These are phyloP conservation scores for Campylomormyrus tamandua DNA, from an alignment of 2,113 vertebrate species.

Conservation along the genomic window DNA sequence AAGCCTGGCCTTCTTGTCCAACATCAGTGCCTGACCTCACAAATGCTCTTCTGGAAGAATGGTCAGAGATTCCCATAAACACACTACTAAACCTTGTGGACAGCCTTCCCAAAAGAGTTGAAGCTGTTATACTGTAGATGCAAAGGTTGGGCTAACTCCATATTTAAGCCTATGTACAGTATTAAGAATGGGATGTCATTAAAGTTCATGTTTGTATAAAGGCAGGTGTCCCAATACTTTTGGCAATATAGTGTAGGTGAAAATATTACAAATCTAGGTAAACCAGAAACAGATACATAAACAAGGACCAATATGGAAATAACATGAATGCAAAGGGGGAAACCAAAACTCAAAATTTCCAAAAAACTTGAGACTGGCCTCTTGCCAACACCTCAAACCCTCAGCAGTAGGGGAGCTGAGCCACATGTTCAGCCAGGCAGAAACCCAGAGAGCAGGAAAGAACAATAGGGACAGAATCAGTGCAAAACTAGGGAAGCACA, in stretches of 20 bases:
- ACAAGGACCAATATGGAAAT: neutral
- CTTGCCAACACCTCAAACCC: neutral
- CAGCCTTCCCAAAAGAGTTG: no score
- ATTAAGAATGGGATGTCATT: no score
- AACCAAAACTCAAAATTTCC: neutral
- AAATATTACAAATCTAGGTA: neutral
- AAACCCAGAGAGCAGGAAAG: neutral
- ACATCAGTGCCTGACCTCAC: no score
- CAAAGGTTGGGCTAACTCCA: no score
- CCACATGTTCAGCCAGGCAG: neutral
- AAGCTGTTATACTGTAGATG: no score
- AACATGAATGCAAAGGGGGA: neutral
- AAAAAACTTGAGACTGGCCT: neutral
- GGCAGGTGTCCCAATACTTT: no score
- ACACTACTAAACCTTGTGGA: no score
- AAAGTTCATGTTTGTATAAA: no score
- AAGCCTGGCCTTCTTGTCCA: no score
- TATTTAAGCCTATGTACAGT: no score
- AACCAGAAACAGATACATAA: neutral
- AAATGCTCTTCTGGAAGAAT: no score
- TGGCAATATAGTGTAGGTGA: neutral
- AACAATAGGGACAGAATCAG: neutral
- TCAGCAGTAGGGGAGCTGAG: neutral
- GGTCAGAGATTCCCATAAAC: no score
- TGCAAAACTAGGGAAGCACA: neutral